Base-by-base conservation (phyloP, 2,113 vertebrate genomes). In the Chroicocephalus ridibundus region DNA sequence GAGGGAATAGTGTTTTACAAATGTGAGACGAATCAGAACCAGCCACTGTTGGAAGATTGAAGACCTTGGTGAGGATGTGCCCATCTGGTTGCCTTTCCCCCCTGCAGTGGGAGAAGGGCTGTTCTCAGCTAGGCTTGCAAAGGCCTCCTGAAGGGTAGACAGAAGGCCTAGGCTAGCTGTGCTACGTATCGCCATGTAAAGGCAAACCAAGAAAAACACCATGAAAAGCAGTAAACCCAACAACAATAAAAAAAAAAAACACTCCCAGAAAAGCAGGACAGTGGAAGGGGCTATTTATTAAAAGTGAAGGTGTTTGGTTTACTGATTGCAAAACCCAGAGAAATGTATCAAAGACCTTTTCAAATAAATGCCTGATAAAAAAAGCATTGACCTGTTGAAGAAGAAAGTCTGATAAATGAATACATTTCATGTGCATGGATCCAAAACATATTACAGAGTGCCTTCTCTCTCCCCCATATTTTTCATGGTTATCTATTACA, bases 361-460 rank as follows among this genome's bases (percentile, higher is more conserved):
- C 47, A 82, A 54, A 83, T 26, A 88, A 95, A 92, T 71, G 70
- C 38, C 66, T 70, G 80, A 90, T 90, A 92, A 93, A 90, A 57
- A 26, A 89, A 94, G 29, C 27, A 62, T 27, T 92, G 92, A 60
- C 60, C 54, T 75, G 51, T 55, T 88, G 69, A 47, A 82, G 82
- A 82, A 38, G 47, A 44, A 87, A 68, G n/a, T 17, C 88, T 75
- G 78, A 75, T 91, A 94, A 87, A 90, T 46, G 7, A 79, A 49
- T 80, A 8, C 11, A 71, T 70, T 90, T 92, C 25, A 54, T 49
- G 71, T 81, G 20, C 31, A 32, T 20, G 60, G 71, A 70, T 88
- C 34, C 62, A 89, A 87, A 88, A 40, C 38, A 16, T 20, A 44
- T n/a, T 91, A 60, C 49, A 75, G 44, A 82, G 40, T 6, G 34